These are phyloP conservation scores for Passer domesticus DNA, from an alignment of 2,113 vertebrate species.

Conservation along the genomic window DNA sequence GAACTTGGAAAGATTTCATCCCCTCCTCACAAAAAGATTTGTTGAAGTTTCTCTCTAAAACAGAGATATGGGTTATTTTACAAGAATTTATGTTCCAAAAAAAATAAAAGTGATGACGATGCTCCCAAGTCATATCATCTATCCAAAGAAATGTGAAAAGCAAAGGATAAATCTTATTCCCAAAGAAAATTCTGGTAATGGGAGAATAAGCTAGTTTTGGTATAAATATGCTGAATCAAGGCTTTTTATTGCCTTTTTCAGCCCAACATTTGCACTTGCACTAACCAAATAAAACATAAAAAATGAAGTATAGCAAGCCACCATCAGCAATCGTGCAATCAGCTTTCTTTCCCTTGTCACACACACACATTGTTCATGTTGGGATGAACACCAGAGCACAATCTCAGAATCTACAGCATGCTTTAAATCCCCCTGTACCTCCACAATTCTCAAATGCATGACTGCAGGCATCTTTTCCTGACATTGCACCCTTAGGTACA, in stretches of 20 bases:
- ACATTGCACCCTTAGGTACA: fast-evolving
- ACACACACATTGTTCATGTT: fast-evolving
- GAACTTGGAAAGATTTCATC: neutral
- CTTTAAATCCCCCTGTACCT: neutral
- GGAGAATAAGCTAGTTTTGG: neutral
- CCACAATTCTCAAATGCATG: neutral
- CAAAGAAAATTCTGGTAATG: neutral
- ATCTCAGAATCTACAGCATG: neutral
- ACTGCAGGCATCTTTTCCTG: neutral
- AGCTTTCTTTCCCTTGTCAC: neutral
- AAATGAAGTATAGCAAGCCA: neutral
- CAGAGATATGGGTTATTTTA: neutral
- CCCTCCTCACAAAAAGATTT: neutral
- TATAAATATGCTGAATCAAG: neutral
- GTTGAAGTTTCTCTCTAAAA: neutral
- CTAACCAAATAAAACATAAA: neutral
- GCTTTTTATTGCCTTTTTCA: neutral
- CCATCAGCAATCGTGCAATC: too few species aligned
- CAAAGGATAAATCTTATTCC: neutral
- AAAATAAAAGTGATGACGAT: fast-evolving
- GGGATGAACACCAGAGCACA: neutral
- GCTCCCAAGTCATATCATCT: neutral
- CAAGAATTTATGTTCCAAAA: neutral
- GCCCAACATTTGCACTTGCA: neutral
- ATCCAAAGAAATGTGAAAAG: neutral